Evolutionary conservation across 2,797 vertebrate species (phyloP).

Genomic region (Leuciscus waleckii): DNA sequence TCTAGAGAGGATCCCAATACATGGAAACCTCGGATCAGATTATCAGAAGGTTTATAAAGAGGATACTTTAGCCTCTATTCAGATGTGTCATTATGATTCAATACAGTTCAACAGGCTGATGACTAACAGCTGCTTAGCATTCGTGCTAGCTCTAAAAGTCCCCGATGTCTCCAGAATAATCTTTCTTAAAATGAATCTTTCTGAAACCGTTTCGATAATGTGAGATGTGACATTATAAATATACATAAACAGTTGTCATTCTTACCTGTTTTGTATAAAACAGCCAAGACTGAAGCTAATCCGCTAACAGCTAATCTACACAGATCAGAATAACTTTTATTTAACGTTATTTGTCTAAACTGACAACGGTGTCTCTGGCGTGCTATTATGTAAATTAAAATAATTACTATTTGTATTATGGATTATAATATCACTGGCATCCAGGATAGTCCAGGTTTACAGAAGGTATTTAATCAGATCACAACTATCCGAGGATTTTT

Average conservation of each 20-base stretch:
- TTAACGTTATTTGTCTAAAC: neutral
- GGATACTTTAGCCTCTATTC: neutral
- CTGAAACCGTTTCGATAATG: neutral
- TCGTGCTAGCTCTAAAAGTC: conserved; percentile 11
- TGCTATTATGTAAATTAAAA: neutral
- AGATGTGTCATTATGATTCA: neutral
- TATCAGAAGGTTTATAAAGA: neutral
- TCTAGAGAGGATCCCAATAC: neutral
- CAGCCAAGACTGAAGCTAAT: conserved; percentile 32
- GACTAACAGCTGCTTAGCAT: conserved; percentile 36
- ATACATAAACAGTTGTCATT: neutral
- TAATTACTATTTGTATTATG: neutral
- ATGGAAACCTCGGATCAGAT: neutral
- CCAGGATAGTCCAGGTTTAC: neutral
- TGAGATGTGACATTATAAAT: neutral
- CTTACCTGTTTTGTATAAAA: conserved; percentile 37
- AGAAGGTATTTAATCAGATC: conserved; percentile 13
- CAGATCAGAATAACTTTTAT: conserved; percentile 16
- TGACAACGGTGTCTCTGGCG: neutral
- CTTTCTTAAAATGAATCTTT: neutral
- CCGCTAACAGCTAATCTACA: conserved; percentile 40
- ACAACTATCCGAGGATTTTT: neutral
- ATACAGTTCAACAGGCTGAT: conserved; percentile 29
- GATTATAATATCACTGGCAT: neutral
- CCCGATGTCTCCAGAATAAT: neutral